A percentile compares a stretch with the other conserved stretches of the same genome.
phyloP scores from a whole-genome alignment of 2,888 invertebrate species.

The Agrypnus murinus region DNA sequence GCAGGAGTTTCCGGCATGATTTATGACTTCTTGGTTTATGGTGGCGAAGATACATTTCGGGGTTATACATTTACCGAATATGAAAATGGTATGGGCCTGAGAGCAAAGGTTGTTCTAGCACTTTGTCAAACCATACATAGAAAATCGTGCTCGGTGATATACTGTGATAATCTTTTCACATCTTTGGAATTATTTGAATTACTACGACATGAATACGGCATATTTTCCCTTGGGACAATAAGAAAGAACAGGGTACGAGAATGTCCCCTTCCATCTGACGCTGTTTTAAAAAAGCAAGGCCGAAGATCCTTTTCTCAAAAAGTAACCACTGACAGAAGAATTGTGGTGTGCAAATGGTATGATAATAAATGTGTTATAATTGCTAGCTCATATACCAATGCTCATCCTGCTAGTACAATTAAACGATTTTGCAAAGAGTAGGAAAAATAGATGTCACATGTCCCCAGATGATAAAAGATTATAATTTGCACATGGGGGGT shows the following conservation, averaged over 20 bases:
- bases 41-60: constrained; percentile 49
- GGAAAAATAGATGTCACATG: constrained; percentile 3
- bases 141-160: too few relatives aligned
- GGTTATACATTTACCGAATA: neutral
- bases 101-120: neutral
- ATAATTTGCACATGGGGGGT: constrained; percentile 10
- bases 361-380: too few relatives aligned
- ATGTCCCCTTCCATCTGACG: neutral
- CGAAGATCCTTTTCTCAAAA: neutral
- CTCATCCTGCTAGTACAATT: neutral
- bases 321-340: neutral
- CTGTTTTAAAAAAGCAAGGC: neutral
- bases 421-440: neutral
- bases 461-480: neutral
- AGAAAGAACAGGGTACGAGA: neutral
- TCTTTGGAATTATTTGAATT: too few relatives aligned
- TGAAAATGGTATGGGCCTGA: neutral
- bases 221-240: neutral
- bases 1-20: constrained; percentile 50
- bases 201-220: too few relatives aligned
- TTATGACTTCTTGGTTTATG: constrained; percentile 52
- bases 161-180: too few relatives aligned
- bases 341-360: neutral
- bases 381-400: too few relatives aligned
- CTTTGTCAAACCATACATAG: neutral